phyloP scores from a whole-genome alignment of 1,140 invertebrate genomes.

The Charaxes varanes region DNA sequence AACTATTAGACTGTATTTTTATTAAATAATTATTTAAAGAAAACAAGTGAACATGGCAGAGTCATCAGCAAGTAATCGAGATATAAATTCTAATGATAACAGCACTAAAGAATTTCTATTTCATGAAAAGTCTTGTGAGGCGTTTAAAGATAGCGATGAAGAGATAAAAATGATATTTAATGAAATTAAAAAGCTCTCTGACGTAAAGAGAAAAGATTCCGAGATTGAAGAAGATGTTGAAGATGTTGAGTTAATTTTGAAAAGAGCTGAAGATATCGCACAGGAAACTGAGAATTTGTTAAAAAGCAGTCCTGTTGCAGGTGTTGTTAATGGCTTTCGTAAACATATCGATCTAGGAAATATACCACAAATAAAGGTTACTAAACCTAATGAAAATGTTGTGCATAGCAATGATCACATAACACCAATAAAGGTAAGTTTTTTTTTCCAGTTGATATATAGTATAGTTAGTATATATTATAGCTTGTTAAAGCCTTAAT shows the following conservation, averaged over 20 bases:
- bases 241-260: conserved; percentile 61
- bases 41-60: conserved; percentile 11
- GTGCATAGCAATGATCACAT: not conserved
- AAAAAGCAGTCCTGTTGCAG: conserved; percentile 38
- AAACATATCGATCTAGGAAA: conserved; percentile 15
- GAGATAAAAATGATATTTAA: conserved; percentile 65
- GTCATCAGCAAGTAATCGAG: conserved; percentile 10
- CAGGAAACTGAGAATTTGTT: conserved; percentile 54
- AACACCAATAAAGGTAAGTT: conserved; percentile 14
- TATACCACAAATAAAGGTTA: conserved; percentile 56
- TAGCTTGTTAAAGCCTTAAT: too few relatives aligned
- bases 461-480: too few relatives aligned
- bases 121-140: conserved; percentile 56
- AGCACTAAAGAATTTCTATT: conserved; percentile 62
- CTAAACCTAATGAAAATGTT: conserved; percentile 40
- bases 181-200: conserved; percentile 58
- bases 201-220: conserved; percentile 33
- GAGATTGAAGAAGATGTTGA: conserved; percentile 46
- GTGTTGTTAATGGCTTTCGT: conserved; percentile 17
- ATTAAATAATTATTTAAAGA: not conserved
- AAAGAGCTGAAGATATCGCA: conserved; percentile 59
- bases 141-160: conserved; percentile 57
- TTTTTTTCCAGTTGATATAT: too few relatives aligned
- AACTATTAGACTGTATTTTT: not conserved
- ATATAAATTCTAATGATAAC: conserved; percentile 43